These are phyloP conservation scores for Delia radicum DNA, from an alignment of 1,140 invertebrate species.

Conservation along the genomic window DNA sequence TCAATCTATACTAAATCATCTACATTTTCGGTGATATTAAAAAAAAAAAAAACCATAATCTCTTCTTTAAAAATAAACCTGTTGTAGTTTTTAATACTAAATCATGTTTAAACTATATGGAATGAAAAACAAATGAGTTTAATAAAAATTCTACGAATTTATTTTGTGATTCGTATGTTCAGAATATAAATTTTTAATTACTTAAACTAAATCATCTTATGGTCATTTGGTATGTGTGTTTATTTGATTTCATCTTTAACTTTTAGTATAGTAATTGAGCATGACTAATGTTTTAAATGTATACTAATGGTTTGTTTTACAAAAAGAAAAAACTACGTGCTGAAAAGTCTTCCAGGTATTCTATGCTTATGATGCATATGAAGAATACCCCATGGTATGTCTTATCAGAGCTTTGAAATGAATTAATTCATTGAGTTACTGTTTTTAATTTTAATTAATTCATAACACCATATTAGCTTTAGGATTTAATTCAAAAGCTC, in stretches of 20 bases:
- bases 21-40: not conserved
- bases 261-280: conserved; percentile 29
- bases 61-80: not conserved
- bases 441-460: no score
- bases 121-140: not conserved
- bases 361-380: not conserved
- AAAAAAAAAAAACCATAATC: not conserved
- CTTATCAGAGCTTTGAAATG: no score
- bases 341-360: not conserved
- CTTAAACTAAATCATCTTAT: conserved; percentile 49
- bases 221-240: not conserved
- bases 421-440: no score
- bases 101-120: not conserved
- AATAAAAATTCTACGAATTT: not conserved
- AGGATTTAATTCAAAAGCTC: no score
- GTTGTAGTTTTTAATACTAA: not conserved
- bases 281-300: conserved; percentile 56
- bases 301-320: conserved; percentile 55
- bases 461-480: no score
- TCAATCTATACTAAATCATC: not conserved
- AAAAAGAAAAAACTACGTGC: conserved; percentile 29
- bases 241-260: not conserved
- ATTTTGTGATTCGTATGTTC: not conserved
- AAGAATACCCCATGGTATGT: no score
- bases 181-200: conserved; percentile 34